Evolutionary conservation across 2,888 invertebrate genomes (phyloP), one percentile per base, ranked within the genome.

Genomic region (Phyllotreta striolata): DNA sequence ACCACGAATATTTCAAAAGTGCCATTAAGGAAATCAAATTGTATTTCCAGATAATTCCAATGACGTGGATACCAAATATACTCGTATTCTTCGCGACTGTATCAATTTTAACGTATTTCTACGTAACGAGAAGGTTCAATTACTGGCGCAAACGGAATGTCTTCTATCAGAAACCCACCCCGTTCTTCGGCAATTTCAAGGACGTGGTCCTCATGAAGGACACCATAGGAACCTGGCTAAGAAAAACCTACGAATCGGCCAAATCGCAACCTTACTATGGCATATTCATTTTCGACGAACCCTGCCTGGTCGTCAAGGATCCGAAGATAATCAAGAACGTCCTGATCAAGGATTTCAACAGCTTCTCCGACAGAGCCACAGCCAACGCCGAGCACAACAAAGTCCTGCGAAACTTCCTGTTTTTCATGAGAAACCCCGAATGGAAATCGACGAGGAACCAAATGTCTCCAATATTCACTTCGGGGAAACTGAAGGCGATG

Each of bases 401-500:
- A 4, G 73, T 83, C n/a, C 78, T 79, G 1, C 76, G 79, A 68
- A 79, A 80, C 58, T 78, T 82, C 69, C 68, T 84, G 52, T 79
- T 85, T 64, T 78, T 81, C 1, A 69, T 83, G 55, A 82, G 80
- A 62, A 84, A 84, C 63, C 82, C 83, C 0, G 79, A 81, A 1
- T 88, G 87, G 88, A 85, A 83, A 71, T 77, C 76, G 35, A 72
- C 85, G 13, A 78, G 87, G n/a, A 73, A 79, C 0, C 85, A 85
- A 67, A 74, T 86, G 39, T 83, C 84, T 0, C 86, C 87, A 0
- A 83, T 84, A 0, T 84, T 87, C 70, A 84, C 86, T 1, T 81
- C 84, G 0, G 85, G 84, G 9, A 87, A 86, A 74, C 76, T 87
- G 61, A 86, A 83, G 72, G 76, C 74, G 46, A 85, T 86, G 85